Evolutionary conservation across 2,797 vertebrate genomes (phyloP).

Genomic region (Lepilemur ruficaudatus): DNA sequence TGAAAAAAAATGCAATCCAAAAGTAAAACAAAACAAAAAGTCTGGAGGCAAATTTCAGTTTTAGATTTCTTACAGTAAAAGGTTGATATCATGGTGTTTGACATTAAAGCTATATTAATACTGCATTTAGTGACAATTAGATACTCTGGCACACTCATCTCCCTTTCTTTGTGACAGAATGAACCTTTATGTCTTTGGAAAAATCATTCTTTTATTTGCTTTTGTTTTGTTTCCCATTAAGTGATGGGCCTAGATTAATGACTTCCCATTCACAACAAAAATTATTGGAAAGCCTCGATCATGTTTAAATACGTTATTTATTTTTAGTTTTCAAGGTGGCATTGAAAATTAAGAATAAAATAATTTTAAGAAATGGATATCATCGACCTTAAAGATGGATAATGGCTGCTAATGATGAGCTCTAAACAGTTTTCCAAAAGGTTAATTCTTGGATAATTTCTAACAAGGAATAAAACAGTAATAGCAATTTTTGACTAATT

Average conservation of each 20-base stretch:
- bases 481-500: background rate
- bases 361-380: slow-evolving; percentile 21
- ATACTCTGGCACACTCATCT: background rate
- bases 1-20: slow-evolving; percentile 3
- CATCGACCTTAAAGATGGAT: slow-evolving; percentile 26
- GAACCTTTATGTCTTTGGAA: background rate
- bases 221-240: slow-evolving; percentile 38
- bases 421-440: background rate
- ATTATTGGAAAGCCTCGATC: background rate
- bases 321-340: slow-evolving; percentile 8
- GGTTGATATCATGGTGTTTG: background rate
- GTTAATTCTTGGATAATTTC: background rate
- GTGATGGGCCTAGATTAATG: background rate
- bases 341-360: background rate
- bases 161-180: background rate
- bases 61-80: slow-evolving; percentile 24
- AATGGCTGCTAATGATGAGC: background rate
- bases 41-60: background rate
- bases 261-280: background rate
- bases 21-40: slow-evolving; percentile 29
- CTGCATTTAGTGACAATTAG: background rate
- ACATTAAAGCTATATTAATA: slow-evolving; percentile 31
- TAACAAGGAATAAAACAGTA: slow-evolving; percentile 29
- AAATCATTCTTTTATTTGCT: background rate
- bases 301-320: background rate